Evolutionary conservation across 2,888 invertebrate species (phyloP).

Genomic region (Sussaba pulchella): DNA sequence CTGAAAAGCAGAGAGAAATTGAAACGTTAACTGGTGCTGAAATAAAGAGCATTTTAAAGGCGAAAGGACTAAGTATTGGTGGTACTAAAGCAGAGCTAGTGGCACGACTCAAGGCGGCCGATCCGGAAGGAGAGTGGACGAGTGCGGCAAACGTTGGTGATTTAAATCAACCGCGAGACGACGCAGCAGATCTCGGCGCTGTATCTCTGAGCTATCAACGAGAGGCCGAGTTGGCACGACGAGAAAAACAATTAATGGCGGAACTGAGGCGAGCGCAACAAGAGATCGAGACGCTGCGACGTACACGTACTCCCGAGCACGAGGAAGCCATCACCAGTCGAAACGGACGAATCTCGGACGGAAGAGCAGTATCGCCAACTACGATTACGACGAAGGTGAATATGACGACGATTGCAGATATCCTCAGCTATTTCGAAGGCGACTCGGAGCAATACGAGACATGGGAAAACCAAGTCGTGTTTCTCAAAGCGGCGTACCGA

Average conservation of each 20-base stretch:
- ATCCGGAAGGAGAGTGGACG: background rate
- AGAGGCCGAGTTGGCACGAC: background rate
- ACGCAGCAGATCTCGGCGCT: background rate
- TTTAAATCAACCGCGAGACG: background rate
- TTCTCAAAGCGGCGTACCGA: slow-evolving; percentile 24
- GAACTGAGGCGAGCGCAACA: slow-evolving; percentile 11
- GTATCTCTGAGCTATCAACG: background rate
- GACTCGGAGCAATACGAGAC: slow-evolving; percentile 12
- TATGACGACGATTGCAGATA: slow-evolving; percentile 30
- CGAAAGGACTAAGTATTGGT: background rate
- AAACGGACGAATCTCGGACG: background rate
- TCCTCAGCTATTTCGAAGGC: slow-evolving; percentile 43
- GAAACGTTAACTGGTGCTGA: background rate
- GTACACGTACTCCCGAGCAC: background rate
- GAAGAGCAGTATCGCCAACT: background rate
- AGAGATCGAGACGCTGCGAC: slow-evolving; percentile 19
- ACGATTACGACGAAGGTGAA: slow-evolving; percentile 1
- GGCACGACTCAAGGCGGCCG: background rate
- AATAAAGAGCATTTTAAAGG: background rate
- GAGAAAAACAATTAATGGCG: slow-evolving; percentile 3
- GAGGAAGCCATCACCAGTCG: background rate
- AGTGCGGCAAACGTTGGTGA: background rate
- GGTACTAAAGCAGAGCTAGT: background rate
- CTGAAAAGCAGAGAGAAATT: too few species aligned
- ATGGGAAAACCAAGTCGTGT: slow-evolving; percentile 47